phyloP scores from a whole-genome alignment of 1,140 invertebrate genomes.

The Papilio glaucus region DNA sequence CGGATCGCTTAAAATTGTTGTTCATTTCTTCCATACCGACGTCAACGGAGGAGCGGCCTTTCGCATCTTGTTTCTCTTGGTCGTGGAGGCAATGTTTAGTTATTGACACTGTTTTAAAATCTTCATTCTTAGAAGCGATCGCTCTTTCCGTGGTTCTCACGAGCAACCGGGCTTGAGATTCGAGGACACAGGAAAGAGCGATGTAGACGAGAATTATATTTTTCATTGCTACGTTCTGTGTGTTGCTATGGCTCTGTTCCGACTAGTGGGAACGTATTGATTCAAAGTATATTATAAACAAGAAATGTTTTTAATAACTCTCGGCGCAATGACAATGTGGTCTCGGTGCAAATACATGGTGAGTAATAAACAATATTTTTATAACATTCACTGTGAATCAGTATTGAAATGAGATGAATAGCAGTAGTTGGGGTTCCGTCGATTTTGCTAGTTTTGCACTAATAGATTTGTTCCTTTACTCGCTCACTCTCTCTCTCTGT shows the following conservation, averaged over 20 bases:
- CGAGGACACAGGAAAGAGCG: constrained; percentile 17
- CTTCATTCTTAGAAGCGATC: constrained; percentile 37
- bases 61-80: constrained; percentile 1
- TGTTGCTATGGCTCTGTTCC: constrained; percentile 30
- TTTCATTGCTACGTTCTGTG: constrained; percentile 53
- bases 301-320: constrained; percentile 61
- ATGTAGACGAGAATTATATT: constrained; percentile 40
- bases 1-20: constrained; percentile 17
- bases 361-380: constrained; percentile 54
- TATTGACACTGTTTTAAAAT: constrained; percentile 35
- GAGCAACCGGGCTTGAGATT: constrained; percentile 33
- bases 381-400: constrained; percentile 42
- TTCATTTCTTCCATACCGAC: constrained; percentile 37
- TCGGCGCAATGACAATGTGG: constrained; percentile 55
- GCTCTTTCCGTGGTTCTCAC: constrained; percentile 39
- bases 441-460: not conserved
- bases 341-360: constrained; percentile 40
- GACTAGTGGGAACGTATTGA: constrained; percentile 50
- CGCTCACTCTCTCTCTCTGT: too few species aligned
- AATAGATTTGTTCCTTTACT: too few species aligned
- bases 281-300: constrained; percentile 62
- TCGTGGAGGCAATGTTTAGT: constrained; percentile 37
- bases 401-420: constrained; percentile 28
- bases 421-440: constrained; percentile 39
- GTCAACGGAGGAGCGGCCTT: constrained; percentile 18